A percentile compares a stretch with the other conserved stretches of the same genome.
These are phyloP conservation scores for Deilephila elpenor DNA, from an alignment of 2,888 invertebrate species.

Conservation along the genomic window DNA sequence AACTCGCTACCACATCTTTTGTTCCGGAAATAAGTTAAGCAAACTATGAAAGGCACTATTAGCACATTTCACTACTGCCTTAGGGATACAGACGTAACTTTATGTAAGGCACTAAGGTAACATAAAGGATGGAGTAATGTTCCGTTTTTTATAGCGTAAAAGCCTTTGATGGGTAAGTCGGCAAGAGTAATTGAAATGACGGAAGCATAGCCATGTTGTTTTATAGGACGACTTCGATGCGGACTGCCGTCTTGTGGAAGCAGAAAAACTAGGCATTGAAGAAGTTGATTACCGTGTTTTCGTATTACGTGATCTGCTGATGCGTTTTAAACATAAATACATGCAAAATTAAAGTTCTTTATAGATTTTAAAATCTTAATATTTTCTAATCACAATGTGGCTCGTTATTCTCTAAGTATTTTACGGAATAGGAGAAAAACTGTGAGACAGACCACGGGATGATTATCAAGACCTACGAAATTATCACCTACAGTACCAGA, in stretches of 20 bases:
- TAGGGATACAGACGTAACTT: neutral
- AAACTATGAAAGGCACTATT: neutral
- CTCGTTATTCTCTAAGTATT: too few species aligned
- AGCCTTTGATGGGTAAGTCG: neutral
- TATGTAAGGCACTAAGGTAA: neutral
- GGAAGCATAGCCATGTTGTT: constrained; percentile 10
- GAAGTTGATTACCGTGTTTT: neutral
- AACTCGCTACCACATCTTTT: too few species aligned
- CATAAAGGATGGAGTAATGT: constrained; percentile 3
- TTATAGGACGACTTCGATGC: constrained; percentile 12
- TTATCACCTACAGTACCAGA: too few species aligned
- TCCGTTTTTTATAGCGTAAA: neutral
- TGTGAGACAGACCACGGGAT: too few species aligned
- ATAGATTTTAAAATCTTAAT: too few species aligned
- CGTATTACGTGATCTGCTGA: neutral
- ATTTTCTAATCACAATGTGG: too few species aligned
- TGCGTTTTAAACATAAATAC: neutral
- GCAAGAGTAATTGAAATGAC: constrained; percentile 17
- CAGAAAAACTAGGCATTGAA: neutral
- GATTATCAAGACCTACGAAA: too few species aligned
- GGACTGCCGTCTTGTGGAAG: neutral
- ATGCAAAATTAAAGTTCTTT: too few species aligned
- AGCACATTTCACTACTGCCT: neutral
- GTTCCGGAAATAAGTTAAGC: neutral
- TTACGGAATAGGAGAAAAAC: too few species aligned